Base-by-base conservation (phyloP, 2,797 vertebrate genomes). In the Acrossocheilus fasciatus region DNA sequence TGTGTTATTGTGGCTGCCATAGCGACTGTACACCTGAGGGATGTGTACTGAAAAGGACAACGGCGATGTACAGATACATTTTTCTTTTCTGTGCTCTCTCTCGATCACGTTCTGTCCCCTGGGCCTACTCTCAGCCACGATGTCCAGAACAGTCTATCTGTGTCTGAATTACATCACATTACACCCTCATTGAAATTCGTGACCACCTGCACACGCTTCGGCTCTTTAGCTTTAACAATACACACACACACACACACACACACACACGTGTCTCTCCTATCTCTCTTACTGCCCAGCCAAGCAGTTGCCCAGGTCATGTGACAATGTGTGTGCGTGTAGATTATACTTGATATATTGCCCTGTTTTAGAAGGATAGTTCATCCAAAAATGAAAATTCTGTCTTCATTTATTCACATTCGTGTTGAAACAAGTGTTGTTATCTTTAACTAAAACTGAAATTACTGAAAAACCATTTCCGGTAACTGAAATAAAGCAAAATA, bases 111-210 rank as follows among this genome's bases (percentile, higher is more conserved):
- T 74, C 57, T 66, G 39, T 66, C 62, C 79, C 62, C 57, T 52
- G 54, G 77, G 84, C 75, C 47, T 68, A 76, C 87, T 84, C 85
- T 91, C 72, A 84, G 73, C 89, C 89, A 76, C 84, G 54, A 81
- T 85, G 88, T 91, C 89, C 88, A 75, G 79, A 90, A 90, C 86
- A 69, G 81, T 84, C 89, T 90, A 89, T 88, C 90, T 90, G 89
- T 66, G 20, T 75, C 82, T 41, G 68, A 81, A 41, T 59, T 20
- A 74, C 62, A 81, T 66, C 79, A 81, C 79, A 81, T 14, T 69
- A 50, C 79, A 66, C n/a, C 57, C 87, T 91, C 87, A 91, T 94
- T 94, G 92, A 90, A 92, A 95, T 94, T 94, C 90, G 91, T 91
- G 87, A 89, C 89, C 93, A 93, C 82, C 92, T 92, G 91, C 88